phyloP scores from a whole-genome alignment of 2,888 invertebrate species.

The Pimpla rufipes region DNA sequence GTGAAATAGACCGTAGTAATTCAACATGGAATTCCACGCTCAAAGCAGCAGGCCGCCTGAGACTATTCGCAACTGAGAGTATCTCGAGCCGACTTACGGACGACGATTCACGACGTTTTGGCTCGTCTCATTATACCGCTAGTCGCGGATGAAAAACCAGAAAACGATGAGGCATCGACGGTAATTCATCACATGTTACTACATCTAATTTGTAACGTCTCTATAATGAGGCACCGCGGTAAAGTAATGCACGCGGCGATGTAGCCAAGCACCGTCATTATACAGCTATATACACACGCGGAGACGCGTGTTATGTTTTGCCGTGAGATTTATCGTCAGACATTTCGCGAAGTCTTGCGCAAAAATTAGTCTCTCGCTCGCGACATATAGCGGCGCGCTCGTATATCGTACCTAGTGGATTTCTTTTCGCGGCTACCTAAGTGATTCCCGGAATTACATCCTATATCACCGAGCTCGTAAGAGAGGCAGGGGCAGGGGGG shows the following conservation, averaged over 20 bases:
- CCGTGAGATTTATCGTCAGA: constrained; percentile 46
- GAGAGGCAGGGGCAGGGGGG: constrained; percentile 15
- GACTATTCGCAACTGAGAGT: too few relatives aligned
- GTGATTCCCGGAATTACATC: constrained; percentile 66
- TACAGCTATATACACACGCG: constrained; percentile 3
- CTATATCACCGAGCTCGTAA: constrained; percentile 47
- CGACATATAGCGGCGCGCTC: constrained; percentile 36
- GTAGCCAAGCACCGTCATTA: constrained; percentile 17
- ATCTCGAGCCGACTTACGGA: background rate
- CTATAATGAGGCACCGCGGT: constrained; percentile 29
- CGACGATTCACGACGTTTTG: background rate
- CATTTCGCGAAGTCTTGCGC: constrained; percentile 37
- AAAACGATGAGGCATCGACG: background rate
- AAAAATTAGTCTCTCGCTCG: constrained; percentile 54
- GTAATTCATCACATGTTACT: constrained; percentile 38
- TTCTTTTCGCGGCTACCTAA: constrained; percentile 64
- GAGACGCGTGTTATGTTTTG: constrained; percentile 26
- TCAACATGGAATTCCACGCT: too few relatives aligned
- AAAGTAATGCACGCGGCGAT: constrained; percentile 3
- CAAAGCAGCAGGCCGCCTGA: too few relatives aligned
- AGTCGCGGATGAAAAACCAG: background rate
- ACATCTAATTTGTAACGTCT: constrained; percentile 39
- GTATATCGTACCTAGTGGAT: constrained; percentile 47
- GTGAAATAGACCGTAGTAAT: too few relatives aligned
- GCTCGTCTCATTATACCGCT: background rate